A percentile compares a stretch with the other conserved stretches of the same genome.
phyloP scores from a whole-genome alignment of 2,888 invertebrate species.

The Noctua fimbriata region DNA sequence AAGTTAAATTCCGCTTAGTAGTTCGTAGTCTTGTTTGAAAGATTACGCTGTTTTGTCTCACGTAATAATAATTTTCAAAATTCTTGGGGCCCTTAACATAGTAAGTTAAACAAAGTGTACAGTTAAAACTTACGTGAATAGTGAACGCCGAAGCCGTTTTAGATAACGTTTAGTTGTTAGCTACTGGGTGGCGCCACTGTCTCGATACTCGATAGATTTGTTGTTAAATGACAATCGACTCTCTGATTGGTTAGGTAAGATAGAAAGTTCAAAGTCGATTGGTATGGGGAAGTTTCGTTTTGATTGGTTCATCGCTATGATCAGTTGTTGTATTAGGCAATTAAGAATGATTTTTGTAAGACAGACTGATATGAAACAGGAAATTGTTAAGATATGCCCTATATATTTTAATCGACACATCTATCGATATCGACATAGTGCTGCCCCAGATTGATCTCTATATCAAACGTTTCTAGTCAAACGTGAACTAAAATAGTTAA shows the following conservation, averaged over 20 bases:
- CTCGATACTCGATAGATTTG: slow-evolving; percentile 50
- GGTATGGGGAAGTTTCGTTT: slow-evolving; percentile 21
- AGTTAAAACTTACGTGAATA: slow-evolving; percentile 65
- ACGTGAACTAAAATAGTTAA: slow-evolving; percentile 79
- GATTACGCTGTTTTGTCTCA: background rate
- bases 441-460: slow-evolving; percentile 81
- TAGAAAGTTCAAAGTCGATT: slow-evolving; percentile 44
- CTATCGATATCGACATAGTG: slow-evolving; percentile 58
- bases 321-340: slow-evolving; percentile 48
- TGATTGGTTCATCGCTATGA: slow-evolving; percentile 8
- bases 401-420: slow-evolving; percentile 32
- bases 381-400: slow-evolving; percentile 37
- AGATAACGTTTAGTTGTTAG: slow-evolving; percentile 68
- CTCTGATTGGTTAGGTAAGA: slow-evolving; percentile 48
- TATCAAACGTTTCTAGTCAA: slow-evolving; percentile 88
- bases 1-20: background rate
- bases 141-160: slow-evolving; percentile 62
- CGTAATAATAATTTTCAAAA: slow-evolving; percentile 13
- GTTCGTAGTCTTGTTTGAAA: background rate
- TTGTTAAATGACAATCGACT: slow-evolving; percentile 40
- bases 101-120: slow-evolving; percentile 62
- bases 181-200: slow-evolving; percentile 51
- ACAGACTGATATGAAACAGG: slow-evolving; percentile 54
- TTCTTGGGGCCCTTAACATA: slow-evolving; percentile 56
- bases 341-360: slow-evolving; percentile 52